Conservation (phyloP, 1,140 invertebrate genomes). For the Drosophila ercepeae region DNA sequence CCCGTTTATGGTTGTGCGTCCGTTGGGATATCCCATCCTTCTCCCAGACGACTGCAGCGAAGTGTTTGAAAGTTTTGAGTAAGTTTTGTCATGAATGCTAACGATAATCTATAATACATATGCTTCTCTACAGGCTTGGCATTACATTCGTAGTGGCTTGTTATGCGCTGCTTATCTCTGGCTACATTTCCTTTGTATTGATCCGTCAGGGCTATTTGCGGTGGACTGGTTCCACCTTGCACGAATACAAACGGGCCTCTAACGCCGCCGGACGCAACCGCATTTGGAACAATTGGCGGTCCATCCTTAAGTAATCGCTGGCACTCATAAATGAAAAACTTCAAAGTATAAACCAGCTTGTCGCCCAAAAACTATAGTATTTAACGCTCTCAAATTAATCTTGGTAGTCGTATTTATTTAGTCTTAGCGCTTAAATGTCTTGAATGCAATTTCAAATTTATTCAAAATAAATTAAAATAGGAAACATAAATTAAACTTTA, state of each 20-base stretch:
- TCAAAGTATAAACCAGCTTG: constrained; percentile 20
- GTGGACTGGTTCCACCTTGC: constrained; percentile 61
- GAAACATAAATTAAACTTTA: constrained; percentile 2
- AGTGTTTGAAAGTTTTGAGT: constrained; percentile 83
- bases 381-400: constrained; percentile 29
- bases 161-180: constrained; percentile 69
- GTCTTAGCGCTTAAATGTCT: constrained; percentile 24
- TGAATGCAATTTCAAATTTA: constrained; percentile 33
- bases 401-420: constrained; percentile 35
- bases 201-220: constrained; percentile 62
- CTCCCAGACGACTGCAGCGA: constrained; percentile 85
- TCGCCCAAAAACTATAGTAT: constrained; percentile 44
- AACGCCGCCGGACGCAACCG: constrained; percentile 47
- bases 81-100: constrained; percentile 28
- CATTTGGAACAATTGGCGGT: constrained; percentile 68
- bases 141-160: constrained; percentile 73
- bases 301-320: constrained; percentile 55
- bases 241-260: constrained; percentile 76
- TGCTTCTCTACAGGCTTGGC: constrained; percentile 48
- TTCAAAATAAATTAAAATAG: constrained; percentile 25
- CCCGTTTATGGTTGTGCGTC: constrained; percentile 80
- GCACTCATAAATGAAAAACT: neutral
- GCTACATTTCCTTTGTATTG: constrained; percentile 50
- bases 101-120: neutral
- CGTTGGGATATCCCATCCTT: constrained; percentile 73